Base-by-base conservation (phyloP, 2,888 invertebrate genomes). In the Mythimna lalbum region DNA sequence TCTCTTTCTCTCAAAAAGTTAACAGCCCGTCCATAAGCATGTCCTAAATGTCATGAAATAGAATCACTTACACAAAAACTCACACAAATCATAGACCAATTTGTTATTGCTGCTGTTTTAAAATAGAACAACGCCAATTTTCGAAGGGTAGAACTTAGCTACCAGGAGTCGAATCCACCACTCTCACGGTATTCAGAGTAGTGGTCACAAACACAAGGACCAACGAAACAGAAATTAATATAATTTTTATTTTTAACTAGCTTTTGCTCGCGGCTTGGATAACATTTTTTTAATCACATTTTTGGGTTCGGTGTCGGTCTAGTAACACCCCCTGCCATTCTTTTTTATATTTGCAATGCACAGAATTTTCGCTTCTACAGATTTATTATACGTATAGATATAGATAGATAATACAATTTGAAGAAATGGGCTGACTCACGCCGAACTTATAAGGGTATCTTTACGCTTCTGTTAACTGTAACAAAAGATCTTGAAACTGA, bases 1-100 rank as follows among this genome's bases (percentile, higher is more conserved):
- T 69, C 6, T 19, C 12, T 7, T 39, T 27, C 27, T 73, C 9
- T n/a, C n/a, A 17, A 63, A 39, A 43, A 56, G 49, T 14, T 17
- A 49, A 64, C 55, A 55, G 1, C 7, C 6, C 2, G n/a, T n/a
- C 27, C 36, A 14, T 10, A 23, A 21, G 19, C 17, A 33, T 5
- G 23, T 14, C 23, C 12, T 43, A 27, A 33, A 55, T 53, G 3
- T 68, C 31, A 19, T 12, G 17, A 66, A 27, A 27, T 27, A 12
- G 9, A 71, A 39, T 57, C 21, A 5, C 52, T 6, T 4, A 23
- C 2, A 21, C 39, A n/a, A 43, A 17, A 43, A 43, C 14, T 43
- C 43, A 43, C 17, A 43, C 14, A 4, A 43, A 43, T n/a, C n/a
- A n/a, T 21, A 12, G 9, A n/a, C 4, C 4, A 10, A 4, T 10